A percentile compares a stretch with the other conserved stretches of the same genome.
phyloP scores from a whole-genome alignment of 2,888 invertebrate species.

The Eupithecia inturbata region DNA sequence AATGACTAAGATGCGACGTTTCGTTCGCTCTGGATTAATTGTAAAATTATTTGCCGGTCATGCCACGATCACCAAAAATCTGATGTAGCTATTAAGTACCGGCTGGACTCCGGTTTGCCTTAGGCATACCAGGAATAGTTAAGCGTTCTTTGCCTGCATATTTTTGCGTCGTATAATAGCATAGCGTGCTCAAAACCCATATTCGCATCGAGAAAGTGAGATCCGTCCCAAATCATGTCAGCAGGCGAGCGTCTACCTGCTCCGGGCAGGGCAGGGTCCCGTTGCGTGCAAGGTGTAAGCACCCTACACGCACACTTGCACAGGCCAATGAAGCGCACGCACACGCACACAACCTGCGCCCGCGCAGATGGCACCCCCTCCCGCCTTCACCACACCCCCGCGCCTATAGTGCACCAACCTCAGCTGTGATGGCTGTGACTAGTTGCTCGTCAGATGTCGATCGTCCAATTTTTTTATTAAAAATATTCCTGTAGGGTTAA shows the following conservation, averaged over 20 bases:
- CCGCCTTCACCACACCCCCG: conserved; percentile 49
- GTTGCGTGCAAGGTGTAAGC: conserved; percentile 81
- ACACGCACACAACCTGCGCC: conserved; percentile 50
- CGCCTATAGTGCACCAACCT: conserved; percentile 73
- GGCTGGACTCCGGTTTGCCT: conserved; percentile 9
- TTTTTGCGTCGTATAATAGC: conserved; percentile 35
- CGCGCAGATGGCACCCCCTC: conserved; percentile 62
- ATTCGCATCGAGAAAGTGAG: conserved; percentile 74
- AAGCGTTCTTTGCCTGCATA: conserved; percentile 28
- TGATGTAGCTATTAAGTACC: background rate
- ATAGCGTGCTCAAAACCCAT: conserved; percentile 58
- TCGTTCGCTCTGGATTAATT: conserved; percentile 18
- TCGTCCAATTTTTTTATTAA: conserved; percentile 67
- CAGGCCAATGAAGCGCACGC: conserved; percentile 46
- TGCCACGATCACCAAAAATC: conserved; percentile 4
- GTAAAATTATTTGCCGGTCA: conserved; percentile 10
- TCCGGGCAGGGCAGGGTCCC: conserved; percentile 69
- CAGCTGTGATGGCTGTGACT: conserved; percentile 56
- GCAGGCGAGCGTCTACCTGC: conserved; percentile 76
- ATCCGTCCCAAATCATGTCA: conserved; percentile 75
- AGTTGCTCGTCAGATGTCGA: conserved; percentile 74
- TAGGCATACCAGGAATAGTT: conserved; percentile 30
- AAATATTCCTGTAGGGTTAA: conserved; percentile 50
- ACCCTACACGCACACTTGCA: conserved; percentile 60
- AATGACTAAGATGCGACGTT: conserved; percentile 12